Conservation (phyloP, 2,888 invertebrate genomes). For the Cosmopolites sordidus region DNA sequence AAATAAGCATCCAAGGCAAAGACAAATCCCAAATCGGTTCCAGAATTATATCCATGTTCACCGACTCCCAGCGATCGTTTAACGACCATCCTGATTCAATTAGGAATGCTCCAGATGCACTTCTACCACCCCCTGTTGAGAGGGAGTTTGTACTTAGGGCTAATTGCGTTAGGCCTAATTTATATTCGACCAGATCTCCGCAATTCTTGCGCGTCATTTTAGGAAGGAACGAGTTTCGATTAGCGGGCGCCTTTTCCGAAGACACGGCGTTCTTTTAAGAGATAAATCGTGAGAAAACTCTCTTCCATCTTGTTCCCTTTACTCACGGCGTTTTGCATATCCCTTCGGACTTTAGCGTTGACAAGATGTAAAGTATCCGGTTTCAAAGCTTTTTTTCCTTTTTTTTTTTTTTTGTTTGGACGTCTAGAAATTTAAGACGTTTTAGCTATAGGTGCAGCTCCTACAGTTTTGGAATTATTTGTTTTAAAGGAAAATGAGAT, state of each 20-base stretch:
- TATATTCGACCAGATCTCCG: slow-evolving; percentile 57
- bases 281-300: too few relatives aligned
- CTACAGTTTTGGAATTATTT: too few relatives aligned
- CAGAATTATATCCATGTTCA: slow-evolving; percentile 57
- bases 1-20: slow-evolving; percentile 58
- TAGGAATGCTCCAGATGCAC: slow-evolving; percentile 8
- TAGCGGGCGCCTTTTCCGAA: slow-evolving; percentile 76
- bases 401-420: too few relatives aligned
- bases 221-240: slow-evolving; percentile 62
- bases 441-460: too few relatives aligned
- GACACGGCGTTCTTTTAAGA: slow-evolving; percentile 65
- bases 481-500: too few relatives aligned
- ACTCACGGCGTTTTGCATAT: too few relatives aligned
- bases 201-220: slow-evolving; percentile 69
- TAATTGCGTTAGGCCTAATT: slow-evolving; percentile 56
- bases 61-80: slow-evolving; percentile 52
- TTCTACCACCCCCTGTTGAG: slow-evolving; percentile 40
- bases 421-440: too few relatives aligned
- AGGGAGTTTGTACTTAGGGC: slow-evolving; percentile 65
- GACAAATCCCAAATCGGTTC: slow-evolving; percentile 54
- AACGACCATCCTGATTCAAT: slow-evolving; percentile 10
- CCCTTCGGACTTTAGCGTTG: too few relatives aligned
- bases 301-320: too few relatives aligned
- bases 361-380: too few relatives aligned
- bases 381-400: too few relatives aligned